Base-by-base conservation (phyloP, 2,888 invertebrate species). In the Urechis unicinctus region DNA sequence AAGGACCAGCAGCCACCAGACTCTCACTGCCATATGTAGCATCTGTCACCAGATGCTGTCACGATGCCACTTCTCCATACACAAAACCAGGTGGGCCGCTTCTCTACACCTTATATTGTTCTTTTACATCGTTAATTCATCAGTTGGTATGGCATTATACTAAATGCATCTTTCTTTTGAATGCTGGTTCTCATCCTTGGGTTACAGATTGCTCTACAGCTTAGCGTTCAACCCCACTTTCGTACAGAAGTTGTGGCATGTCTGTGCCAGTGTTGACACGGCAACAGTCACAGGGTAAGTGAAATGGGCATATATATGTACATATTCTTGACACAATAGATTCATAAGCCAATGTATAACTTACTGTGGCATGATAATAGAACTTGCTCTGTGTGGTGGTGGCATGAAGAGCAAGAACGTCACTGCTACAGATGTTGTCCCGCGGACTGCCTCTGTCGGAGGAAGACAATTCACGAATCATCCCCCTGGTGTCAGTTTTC, bases 11-110 rank as follows among this genome's bases (percentile, higher is more conserved):
- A 31, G 45, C 17, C 56, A 61, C 17, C 80, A 82, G 5, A 82
- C 86, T 25, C 78, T 89, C 47, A 84, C 86, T 65, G 82, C 84
- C 13, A 79, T 90, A 58, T 88, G 88, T 60, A 83, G 85, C 72
- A 83, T 93, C 52, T 91, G 91, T 70, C 90, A 93, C 78, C 87
- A 89, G 78, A 80, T 93, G 50, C 80, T 93, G 72, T 82, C 89
- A 63, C 87, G 88, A 66, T 87, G 89, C 72, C 86, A 86, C 73
- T 83, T 88, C 74, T 88, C 91, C 0, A 83, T 91, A 64, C 89
- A 90, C 73, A 89, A 88, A 72, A 89, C 88, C 79, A 88, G 89
- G 89, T 88, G 76, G 80, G 72, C 31, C 48, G 13, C 29, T 24
- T 4, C 22, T 48, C 13, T 29, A 4, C 22, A 36, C 17, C 28